These are phyloP conservation scores for Eugnorisma glareosa DNA, from an alignment of 2,888 invertebrate species.

Conservation along the genomic window DNA sequence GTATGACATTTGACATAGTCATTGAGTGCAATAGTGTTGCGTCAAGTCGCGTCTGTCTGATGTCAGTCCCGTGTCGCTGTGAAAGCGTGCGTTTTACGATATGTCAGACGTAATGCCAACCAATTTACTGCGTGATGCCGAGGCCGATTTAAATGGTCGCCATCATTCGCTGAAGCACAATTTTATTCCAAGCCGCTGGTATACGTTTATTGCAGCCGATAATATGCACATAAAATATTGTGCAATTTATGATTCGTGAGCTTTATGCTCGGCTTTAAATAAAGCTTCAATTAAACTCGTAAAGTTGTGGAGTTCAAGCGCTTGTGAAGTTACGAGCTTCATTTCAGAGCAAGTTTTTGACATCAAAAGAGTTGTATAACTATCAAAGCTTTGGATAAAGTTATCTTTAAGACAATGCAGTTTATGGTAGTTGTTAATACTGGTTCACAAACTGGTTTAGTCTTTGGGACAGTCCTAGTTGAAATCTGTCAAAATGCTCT, in stretches of 20 bases:
- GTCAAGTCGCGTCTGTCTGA: neutral
- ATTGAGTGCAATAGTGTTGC: neutral
- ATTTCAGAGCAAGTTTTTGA: conserved; percentile 17
- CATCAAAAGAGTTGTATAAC: conserved; percentile 29
- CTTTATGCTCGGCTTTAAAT: conserved; percentile 36
- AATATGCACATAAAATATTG: conserved; percentile 52
- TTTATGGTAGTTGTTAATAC: neutral
- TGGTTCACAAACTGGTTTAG: neutral
- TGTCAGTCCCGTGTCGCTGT: neutral
- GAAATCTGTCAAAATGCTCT: neutral
- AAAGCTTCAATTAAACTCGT: conserved; percentile 43
- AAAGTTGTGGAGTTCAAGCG: conserved; percentile 12
- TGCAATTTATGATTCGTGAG: conserved; percentile 43
- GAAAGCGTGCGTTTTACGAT: conserved; percentile 25
- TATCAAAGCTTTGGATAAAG: conserved; percentile 12
- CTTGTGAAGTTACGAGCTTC: conserved; percentile 8
- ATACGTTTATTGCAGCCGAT: conserved; percentile 46
- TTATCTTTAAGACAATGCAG: conserved; percentile 4
- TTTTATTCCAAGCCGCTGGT: conserved; percentile 45
- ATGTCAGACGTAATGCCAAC: conserved; percentile 26
- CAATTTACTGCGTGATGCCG: conserved; percentile 26
- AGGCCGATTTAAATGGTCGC: conserved; percentile 34
- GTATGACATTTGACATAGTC: too few relatives aligned
- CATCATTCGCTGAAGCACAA: conserved; percentile 44
- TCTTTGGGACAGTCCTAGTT: neutral